These are phyloP conservation scores for Corythoichthys intestinalis DNA, from an alignment of 2,113 vertebrate genomes.

Conservation along the genomic window DNA sequence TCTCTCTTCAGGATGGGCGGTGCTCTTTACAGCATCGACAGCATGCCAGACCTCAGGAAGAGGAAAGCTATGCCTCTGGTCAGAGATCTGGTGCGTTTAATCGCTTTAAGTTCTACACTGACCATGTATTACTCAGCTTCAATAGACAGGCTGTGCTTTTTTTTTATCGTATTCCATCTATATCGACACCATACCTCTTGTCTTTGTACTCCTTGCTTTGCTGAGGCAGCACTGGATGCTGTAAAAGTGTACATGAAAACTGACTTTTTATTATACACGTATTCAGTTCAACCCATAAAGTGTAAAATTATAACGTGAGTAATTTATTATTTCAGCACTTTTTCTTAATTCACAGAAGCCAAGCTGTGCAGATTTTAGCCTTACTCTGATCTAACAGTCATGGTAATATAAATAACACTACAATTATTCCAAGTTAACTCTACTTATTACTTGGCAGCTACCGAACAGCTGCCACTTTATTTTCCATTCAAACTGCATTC, in stretches of 20 bases:
- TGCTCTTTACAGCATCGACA: conserved; percentile 97
- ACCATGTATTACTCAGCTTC: conserved; percentile 26
- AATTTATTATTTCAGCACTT: too few species aligned
- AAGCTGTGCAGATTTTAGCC: too few species aligned
- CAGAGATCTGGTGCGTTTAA: conserved; percentile 91
- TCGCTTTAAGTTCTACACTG: conserved; percentile 31
- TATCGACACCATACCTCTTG: not conserved
- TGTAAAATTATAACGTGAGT: not conserved
- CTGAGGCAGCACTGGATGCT: not conserved
- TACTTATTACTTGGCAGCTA: not conserved
- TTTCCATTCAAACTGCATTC: too few species aligned
- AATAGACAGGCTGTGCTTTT: conserved; percentile 8
- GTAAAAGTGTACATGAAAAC: not conserved
- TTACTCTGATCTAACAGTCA: too few species aligned
- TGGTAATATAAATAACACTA: too few species aligned
- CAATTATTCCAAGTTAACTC: too few species aligned
- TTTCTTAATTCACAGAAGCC: too few species aligned
- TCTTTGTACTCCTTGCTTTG: not conserved
- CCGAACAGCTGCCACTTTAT: too few species aligned
- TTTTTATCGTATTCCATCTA: conserved; percentile 2
- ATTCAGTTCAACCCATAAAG: not conserved
- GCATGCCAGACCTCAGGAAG: conserved; percentile 98
- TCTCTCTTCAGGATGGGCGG: conserved; percentile 84
- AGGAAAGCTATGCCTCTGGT: conserved; percentile 96
- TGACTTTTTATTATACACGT: not conserved